Evolutionary conservation across 2,113 vertebrate species (phyloP), one percentile per base, ranked within the genome.

Genomic region (Cyanistes caeruleus): DNA sequence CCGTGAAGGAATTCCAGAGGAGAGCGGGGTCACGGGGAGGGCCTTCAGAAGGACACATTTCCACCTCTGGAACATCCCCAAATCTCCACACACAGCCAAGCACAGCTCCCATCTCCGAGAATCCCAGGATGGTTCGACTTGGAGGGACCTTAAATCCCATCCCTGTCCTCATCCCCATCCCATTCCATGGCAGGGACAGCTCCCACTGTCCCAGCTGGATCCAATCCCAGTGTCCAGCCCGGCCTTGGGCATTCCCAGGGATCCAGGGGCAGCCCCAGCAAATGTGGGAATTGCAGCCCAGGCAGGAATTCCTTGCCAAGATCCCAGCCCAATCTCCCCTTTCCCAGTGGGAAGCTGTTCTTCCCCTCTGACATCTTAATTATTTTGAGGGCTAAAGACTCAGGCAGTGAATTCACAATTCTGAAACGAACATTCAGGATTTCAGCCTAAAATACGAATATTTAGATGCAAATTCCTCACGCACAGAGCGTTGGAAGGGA

Each of bases 191-290:
- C 72, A 76, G 46, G 37, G 55, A 60, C 33, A 23, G 0, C 13
- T 82, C 14, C 46, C 46, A 10, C 13, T 3, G 0, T 9, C 20
- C 60, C 86, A 65, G 59, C 5, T 0, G 1, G 43, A 2, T 73
- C 67, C 62, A 2, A 5, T 10, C 51, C 44, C 44, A 46, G 10
- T 48, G 23, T 39, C 69, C 84, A 88, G 0, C 59, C 59, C 28
- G 44, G 35, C 67, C 59, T 65, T 35, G 59, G 58, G 0, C 59
- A 35, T 2, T 88, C 0, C 49, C 74, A 78, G 84, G 64, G 75
- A 79, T 79, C 37, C 70, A 75, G 55, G 63, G 22, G 33, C 63
- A 87, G 63, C 48, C 55, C 0, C 64, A 46, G 48, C 19, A 6
- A 2, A 6, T 56, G 13, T 64, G 58, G 30, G 9, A 44, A 60